A percentile compares a stretch with the other conserved stretches of the same genome.
phyloP scores from a whole-genome alignment of 1,140 invertebrate species.

The Ditylenchus dipsaci region DNA sequence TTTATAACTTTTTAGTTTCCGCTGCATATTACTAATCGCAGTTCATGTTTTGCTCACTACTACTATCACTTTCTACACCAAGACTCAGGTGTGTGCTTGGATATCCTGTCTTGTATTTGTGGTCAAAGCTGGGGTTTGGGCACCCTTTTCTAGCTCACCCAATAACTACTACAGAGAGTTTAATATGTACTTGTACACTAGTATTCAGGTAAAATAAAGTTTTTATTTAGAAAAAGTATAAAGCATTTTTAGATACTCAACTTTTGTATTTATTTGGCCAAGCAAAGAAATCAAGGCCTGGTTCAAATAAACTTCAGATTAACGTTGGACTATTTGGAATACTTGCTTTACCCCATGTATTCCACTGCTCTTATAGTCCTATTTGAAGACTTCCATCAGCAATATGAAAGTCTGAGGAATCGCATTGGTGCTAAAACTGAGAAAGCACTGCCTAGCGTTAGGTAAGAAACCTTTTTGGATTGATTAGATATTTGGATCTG shows the following conservation, averaged over 20 bases:
- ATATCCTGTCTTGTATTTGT: slow-evolving; percentile 34
- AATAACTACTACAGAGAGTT: slow-evolving; percentile 44
- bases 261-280: slow-evolving; percentile 31
- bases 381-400: slow-evolving; percentile 49
- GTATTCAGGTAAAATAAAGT: slow-evolving; percentile 31
- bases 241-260: slow-evolving; percentile 38
- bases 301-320: slow-evolving; percentile 18
- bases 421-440: background rate
- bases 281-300: background rate
- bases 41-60: slow-evolving; percentile 10
- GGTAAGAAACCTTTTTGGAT: background rate
- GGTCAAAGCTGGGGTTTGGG: slow-evolving; percentile 16
- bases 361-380: slow-evolving; percentile 51
- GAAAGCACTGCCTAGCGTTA: background rate
- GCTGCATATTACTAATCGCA: slow-evolving; percentile 20
- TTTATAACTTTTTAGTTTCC: slow-evolving; percentile 17
- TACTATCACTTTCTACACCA: slow-evolving; percentile 13
- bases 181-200: slow-evolving; percentile 41
- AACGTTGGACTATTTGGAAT: slow-evolving; percentile 31
- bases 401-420: slow-evolving; percentile 14
- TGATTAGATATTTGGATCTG: background rate
- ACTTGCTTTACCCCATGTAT: slow-evolving; percentile 52
- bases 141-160: slow-evolving; percentile 26
- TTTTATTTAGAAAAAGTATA: background rate
- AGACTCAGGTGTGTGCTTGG: slow-evolving; percentile 36